Percentiles rank a stretch among this genome's conserved stretches.
Evolutionary conservation across 1,140 invertebrate genomes (phyloP).

Genomic region (Formica exsecta): DNA sequence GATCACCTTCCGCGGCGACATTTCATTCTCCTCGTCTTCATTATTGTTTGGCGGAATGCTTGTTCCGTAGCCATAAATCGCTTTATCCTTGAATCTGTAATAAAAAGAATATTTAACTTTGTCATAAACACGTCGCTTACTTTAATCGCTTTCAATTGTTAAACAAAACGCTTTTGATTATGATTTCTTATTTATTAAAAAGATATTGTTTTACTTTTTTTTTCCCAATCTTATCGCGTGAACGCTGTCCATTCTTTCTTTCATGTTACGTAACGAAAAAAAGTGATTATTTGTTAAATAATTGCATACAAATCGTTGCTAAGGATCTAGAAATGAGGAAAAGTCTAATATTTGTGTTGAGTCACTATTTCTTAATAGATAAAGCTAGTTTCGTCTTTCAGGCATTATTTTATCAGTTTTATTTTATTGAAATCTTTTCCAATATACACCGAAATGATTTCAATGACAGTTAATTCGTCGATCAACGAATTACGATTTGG

Average conservation of each 20-base stretch:
- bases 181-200: background rate
- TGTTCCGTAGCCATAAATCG: constrained; percentile 84
- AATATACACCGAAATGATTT: background rate
- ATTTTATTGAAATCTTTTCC: background rate
- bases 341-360: background rate
- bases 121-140: background rate
- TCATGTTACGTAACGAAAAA: constrained; percentile 23
- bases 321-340: background rate
- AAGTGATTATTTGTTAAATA: constrained; percentile 35
- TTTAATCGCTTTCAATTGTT: background rate
- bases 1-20: constrained; percentile 83
- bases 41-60: constrained; percentile 84
- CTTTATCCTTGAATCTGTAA: constrained; percentile 83
- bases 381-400: background rate
- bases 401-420: background rate
- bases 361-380: background rate
- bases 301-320: background rate
- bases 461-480: background rate
- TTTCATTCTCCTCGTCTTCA: constrained; percentile 72
- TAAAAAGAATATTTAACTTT: background rate
- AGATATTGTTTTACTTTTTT: constrained; percentile 4
- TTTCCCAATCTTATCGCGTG: background rate
- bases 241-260: background rate
- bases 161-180: background rate
- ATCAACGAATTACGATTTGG: background rate